Percentiles rank a stretch among this genome's conserved stretches.
phyloP scores from a whole-genome alignment of 2,797 vertebrate species.

The Vespertilio murinus region DNA sequence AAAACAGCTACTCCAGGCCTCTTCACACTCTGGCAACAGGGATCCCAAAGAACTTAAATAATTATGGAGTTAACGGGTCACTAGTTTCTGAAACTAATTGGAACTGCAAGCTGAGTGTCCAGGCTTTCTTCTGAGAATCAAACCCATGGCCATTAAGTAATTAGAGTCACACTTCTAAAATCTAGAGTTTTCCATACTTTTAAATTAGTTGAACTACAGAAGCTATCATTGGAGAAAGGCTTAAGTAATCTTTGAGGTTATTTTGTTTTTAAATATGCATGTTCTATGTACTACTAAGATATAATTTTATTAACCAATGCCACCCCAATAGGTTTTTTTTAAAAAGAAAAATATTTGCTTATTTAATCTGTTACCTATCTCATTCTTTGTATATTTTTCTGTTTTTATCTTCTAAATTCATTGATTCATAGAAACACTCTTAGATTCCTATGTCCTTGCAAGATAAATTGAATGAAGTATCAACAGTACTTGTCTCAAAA shows the following conservation, averaged over 20 bases:
- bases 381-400: not conserved
- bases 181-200: too few relatives aligned
- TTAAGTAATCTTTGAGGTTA: not conserved
- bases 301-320: not conserved
- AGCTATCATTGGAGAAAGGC: not conserved
- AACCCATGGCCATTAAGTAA: not conserved
- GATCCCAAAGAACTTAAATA: slow-evolving; percentile 34
- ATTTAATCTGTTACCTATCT: not conserved
- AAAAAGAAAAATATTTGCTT: not conserved
- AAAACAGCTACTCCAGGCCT: slow-evolving; percentile 69
- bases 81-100: slow-evolving; percentile 19
- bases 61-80: slow-evolving; percentile 43
- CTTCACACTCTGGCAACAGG: slow-evolving; percentile 55
- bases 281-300: not conserved
- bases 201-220: not conserved
- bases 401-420: not conserved
- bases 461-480: not conserved
- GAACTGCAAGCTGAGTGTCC: not conserved
- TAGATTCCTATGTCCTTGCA: not conserved
- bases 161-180: not conserved
- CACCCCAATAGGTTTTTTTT: not conserved
- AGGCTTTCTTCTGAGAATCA: not conserved
- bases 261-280: not conserved
- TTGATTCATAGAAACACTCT: not conserved
- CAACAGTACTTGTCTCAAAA: not conserved